Evolutionary conservation across 2,888 invertebrate species (phyloP), one percentile per base, ranked within the genome.

Genomic region (Calliphora vomitoria): DNA sequence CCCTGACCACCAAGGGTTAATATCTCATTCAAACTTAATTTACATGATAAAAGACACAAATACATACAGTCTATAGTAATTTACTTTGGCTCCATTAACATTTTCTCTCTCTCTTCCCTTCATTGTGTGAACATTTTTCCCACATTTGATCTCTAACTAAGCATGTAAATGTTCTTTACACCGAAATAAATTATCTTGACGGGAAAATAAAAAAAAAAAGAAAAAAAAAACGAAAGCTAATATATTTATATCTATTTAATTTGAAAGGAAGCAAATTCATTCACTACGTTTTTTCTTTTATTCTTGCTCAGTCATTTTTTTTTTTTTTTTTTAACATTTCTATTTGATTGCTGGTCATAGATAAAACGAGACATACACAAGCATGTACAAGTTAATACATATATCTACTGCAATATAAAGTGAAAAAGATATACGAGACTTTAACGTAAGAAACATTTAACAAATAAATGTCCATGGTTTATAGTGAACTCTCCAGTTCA

Each of bases 331-430:
- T 13, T 25, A 31, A 83, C 53, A 83, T 78, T 78, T 83, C 78
- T 66, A 78, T 83, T 83, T 83, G 83, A 72, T 79, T 79, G 60
- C 50, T 50, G 35, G 72, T 68, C 68, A 68, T 41, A 62, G 50
- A 62, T 60, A 78, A 71, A 41, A 53, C 15, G n/a, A 31, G 41
- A 35, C 31, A 60, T 44, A 62, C 15, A 11, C 11, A 13, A 13
- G 13, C 44, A 44, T 13, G 6, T 6, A 25, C 11, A 58, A 58
- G 13, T 13, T 25, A 31, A 50, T 15, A 25, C 25, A 10, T 11
- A 10, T 11, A 55, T 38, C 13, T 20, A 11, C 13, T 58, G 18
- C 8, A 25, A 69, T 35, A 35, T 35, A 31, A 4, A n/a, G 5
- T 8, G 4, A 55, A 13, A 41, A 55, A 44, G 44, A 58, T 68